Evolutionary conservation across 2,113 vertebrate species (phyloP).

Genomic region (Phalacrocorax brasilianus): DNA sequence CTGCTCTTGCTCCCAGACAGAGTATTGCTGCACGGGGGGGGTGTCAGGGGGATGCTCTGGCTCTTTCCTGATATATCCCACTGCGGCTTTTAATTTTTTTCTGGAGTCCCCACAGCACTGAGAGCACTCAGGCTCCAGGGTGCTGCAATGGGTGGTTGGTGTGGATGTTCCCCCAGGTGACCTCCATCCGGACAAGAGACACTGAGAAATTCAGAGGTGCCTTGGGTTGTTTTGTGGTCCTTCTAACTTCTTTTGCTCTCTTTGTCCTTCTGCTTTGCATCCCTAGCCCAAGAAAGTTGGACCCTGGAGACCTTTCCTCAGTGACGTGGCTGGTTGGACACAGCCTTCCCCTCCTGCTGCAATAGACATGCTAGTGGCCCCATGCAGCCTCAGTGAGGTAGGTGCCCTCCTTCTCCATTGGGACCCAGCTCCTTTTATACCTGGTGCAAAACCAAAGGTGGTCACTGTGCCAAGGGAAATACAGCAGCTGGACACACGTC

Average conservation of each 20-base stretch:
- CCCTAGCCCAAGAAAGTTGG: background rate
- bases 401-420: fast-evolving
- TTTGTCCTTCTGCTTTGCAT: background rate
- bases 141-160: background rate
- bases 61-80: background rate
- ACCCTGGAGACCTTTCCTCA: background rate
- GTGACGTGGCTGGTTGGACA: background rate
- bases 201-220: fast-evolving
- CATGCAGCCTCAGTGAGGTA: background rate
- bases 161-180: background rate
- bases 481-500: fast-evolving
- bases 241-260: background rate
- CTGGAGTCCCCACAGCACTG: background rate
- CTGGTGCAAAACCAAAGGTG: background rate
- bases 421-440: background rate
- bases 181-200: background rate
- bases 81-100: fast-evolving
- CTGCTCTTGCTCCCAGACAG: background rate
- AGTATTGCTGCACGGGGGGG: background rate
- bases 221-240: background rate
- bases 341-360: background rate
- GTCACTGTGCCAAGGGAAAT: background rate
- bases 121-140: background rate
- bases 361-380: background rate
- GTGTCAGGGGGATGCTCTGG: background rate